Evolutionary conservation across 1,140 invertebrate species (phyloP), one percentile per base, ranked within the genome.

Genomic region (Lamellibrachia luymesi): DNA sequence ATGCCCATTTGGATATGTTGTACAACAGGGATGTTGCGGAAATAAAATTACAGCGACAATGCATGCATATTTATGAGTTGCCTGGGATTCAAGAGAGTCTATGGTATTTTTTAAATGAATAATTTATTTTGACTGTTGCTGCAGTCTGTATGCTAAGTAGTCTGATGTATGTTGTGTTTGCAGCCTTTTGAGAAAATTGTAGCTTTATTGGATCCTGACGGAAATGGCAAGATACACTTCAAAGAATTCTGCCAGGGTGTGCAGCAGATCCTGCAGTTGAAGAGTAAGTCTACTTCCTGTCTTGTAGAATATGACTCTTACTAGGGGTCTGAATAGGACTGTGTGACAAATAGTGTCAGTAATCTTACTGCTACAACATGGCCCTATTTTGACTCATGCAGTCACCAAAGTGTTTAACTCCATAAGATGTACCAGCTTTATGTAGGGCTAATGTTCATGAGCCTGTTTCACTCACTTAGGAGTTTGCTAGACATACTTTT

Each of bases 161-260:
- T 38, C 38, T 38, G 38, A 38, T 38, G 38, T 22, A 80, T 80
- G 64, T 22, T 80, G 64, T 80, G 64, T 80, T 80, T 80, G 64
- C 64, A 80, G 64, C 25, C 95, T 50, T 94, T 95, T 51, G 95
- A 95, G 50, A 95, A 96, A 49, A 95, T 96, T 27, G 95, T 95
- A 91, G 90, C 96, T 27, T 92, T 80, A 80, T 80, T 96, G 10
- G 95, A 96, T 93, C 95, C 96, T 56, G 95, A 96, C 51, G 95
- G 95, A n/a, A 95, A 94, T 91, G 95, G 95, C 10, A 94, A 95
- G 56, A 96, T 96, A 89, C 95, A 94, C 92, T 96, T 95, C 94
- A 93, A 95, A 38, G 95, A 95, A 92, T 96, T 96, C 93, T 95
- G 95, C 93, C 93, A 95, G 93, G 96, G 96, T 90, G 95, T 96